Evolutionary conservation across 1,140 invertebrate species (phyloP).

Genomic region (Lepidurus apus): DNA sequence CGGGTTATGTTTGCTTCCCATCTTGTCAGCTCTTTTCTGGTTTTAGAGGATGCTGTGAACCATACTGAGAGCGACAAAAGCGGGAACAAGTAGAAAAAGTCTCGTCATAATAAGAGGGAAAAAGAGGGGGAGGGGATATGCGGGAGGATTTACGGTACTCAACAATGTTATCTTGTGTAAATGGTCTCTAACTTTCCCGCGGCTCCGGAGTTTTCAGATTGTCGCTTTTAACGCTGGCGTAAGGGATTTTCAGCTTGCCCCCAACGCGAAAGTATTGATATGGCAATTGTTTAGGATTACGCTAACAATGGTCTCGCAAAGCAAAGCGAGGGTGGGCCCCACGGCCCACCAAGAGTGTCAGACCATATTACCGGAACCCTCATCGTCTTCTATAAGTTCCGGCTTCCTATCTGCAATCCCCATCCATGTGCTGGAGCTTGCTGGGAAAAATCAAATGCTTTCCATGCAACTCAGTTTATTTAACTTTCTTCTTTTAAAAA

Average conservation of each 20-base stretch:
- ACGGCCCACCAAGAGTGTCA: neutral
- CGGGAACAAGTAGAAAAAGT: neutral
- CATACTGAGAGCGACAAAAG: neutral
- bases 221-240: neutral
- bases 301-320: neutral
- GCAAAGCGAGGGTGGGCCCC: neutral
- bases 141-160: conserved; percentile 5
- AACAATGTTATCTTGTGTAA: conserved; percentile 12
- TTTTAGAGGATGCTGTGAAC: neutral
- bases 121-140: conserved; percentile 9
- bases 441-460: neutral
- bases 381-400: conserved; percentile 5
- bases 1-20: too few relatives aligned
- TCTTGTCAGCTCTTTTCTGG: neutral
- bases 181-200: conserved; percentile 21
- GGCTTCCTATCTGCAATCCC: neutral
- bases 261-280: neutral
- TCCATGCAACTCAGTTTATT: neutral
- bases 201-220: neutral
- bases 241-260: neutral
- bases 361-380: conserved; percentile 17
- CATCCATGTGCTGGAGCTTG: neutral
- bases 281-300: conserved; percentile 17
- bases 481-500: neutral
- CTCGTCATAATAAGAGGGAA: neutral